These are phyloP conservation scores for Molanna angustata DNA, from an alignment of 2,888 invertebrate genomes.

Conservation along the genomic window DNA sequence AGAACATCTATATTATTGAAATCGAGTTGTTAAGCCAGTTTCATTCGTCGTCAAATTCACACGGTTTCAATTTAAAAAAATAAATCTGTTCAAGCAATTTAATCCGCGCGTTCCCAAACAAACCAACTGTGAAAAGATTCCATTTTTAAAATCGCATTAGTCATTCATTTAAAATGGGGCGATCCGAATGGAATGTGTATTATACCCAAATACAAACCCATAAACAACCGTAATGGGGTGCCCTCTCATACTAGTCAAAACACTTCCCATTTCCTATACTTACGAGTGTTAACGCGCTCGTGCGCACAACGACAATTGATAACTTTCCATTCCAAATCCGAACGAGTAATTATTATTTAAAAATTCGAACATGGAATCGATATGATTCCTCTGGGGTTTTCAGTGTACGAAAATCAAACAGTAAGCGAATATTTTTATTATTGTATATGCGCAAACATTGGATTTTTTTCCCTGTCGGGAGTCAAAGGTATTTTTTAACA, in stretches of 20 bases:
- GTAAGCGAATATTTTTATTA: no score
- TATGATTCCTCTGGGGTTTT: no score
- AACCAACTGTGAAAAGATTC: constrained; percentile 16
- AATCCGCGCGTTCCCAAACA: constrained; percentile 13
- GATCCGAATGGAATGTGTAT: constrained; percentile 15
- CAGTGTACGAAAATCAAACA: no score
- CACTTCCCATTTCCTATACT: constrained; percentile 18
- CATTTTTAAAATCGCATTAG: constrained; percentile 21
- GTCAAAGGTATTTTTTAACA: no score
- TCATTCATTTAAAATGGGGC: constrained; percentile 24
- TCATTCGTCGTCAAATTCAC: no score
- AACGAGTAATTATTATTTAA: constrained; percentile 22
- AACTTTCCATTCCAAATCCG: constrained; percentile 14
- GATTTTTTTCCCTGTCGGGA: no score
- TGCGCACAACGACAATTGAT: constrained; percentile 22
- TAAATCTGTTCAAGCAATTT: no score
- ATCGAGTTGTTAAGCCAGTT: no score
- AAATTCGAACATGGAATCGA: constrained; percentile 19
- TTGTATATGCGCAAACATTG: no score
- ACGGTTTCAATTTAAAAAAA: no score
- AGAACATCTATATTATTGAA: no score
- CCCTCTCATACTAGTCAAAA: constrained; percentile 23
- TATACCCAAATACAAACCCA: constrained; percentile 27
- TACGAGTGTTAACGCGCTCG: constrained; percentile 29
- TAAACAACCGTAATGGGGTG: constrained; percentile 28